Conservation (phyloP, 2,888 invertebrate genomes). For the Cinara cedri region DNA sequence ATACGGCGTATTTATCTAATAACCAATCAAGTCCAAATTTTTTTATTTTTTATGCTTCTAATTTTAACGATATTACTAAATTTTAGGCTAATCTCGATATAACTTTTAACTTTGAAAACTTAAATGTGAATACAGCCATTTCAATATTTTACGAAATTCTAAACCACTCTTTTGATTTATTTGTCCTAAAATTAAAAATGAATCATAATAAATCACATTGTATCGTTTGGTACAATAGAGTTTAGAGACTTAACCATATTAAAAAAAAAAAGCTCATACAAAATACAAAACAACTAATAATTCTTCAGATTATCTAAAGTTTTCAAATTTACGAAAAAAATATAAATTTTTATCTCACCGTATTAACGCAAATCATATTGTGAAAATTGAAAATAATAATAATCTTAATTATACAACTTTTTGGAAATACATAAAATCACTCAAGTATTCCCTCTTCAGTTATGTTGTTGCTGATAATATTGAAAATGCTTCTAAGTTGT, state of each 20-base stretch:
- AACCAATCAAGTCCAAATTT: neutral
- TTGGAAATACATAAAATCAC: no score
- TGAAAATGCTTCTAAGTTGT: conserved; percentile 11
- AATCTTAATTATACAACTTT: neutral
- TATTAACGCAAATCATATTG: neutral
- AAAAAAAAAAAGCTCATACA: conserved; percentile 12
- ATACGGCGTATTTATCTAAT: neutral
- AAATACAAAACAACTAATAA: neutral
- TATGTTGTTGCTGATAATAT: no score
- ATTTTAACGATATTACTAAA: neutral
- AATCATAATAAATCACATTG: neutral
- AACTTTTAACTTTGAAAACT: no score
- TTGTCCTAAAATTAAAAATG: no score
- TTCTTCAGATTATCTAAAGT: conserved; percentile 11
- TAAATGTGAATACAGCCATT: neutral
- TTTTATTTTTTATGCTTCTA: no score
- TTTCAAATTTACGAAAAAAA: conserved; percentile 8
- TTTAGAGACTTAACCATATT: conserved; percentile 13
- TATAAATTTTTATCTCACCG: neutral
- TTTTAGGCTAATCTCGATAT: neutral
- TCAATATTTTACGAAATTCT: conserved; percentile 8
- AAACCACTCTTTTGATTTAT: conserved; percentile 12
- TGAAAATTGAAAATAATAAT: conserved; percentile 19
- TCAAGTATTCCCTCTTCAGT: conserved; percentile 18
- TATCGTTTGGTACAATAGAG: conserved; percentile 5